These are phyloP conservation scores for Anorthoa munda DNA, from an alignment of 2,888 invertebrate species.

Conservation along the genomic window DNA sequence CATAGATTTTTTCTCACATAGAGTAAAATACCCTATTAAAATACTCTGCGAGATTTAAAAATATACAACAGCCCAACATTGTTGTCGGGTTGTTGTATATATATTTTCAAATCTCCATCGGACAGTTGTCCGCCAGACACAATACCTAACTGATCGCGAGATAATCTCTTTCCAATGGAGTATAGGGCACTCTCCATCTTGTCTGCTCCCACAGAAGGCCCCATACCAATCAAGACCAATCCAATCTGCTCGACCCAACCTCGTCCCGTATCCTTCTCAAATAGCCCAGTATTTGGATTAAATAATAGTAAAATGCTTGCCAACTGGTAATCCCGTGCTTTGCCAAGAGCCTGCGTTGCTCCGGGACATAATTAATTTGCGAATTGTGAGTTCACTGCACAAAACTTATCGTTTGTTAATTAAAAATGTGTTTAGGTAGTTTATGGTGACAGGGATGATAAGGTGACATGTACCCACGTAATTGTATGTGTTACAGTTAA, in stretches of 20 bases:
- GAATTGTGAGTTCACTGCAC: conserved; percentile 66
- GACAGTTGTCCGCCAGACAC: too few relatives aligned
- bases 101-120: too few relatives aligned
- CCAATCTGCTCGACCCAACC: conserved; percentile 14
- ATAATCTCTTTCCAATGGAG: too few relatives aligned
- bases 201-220: too few relatives aligned
- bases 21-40: too few relatives aligned
- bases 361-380: conserved; percentile 76
- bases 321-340: conserved; percentile 75
- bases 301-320: conserved; percentile 83
- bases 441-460: neutral
- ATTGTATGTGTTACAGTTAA: neutral
- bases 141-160: too few relatives aligned
- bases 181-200: too few relatives aligned
- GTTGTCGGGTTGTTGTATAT: too few relatives aligned
- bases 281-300: conserved; percentile 71
- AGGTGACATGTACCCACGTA: neutral
- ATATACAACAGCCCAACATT: too few relatives aligned
- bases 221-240: neutral
- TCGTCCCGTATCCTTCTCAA: conserved; percentile 44
- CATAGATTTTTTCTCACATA: too few relatives aligned
- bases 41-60: too few relatives aligned
- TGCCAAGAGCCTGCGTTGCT: conserved; percentile 73
- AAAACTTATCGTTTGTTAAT: conserved; percentile 60
- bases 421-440: conserved; percentile 56